Percentiles rank a stretch among this genome's conserved stretches.
These are phyloP conservation scores for Hypotaenidia philippensis DNA, from an alignment of 2,797 vertebrate species.

Conservation along the genomic window DNA sequence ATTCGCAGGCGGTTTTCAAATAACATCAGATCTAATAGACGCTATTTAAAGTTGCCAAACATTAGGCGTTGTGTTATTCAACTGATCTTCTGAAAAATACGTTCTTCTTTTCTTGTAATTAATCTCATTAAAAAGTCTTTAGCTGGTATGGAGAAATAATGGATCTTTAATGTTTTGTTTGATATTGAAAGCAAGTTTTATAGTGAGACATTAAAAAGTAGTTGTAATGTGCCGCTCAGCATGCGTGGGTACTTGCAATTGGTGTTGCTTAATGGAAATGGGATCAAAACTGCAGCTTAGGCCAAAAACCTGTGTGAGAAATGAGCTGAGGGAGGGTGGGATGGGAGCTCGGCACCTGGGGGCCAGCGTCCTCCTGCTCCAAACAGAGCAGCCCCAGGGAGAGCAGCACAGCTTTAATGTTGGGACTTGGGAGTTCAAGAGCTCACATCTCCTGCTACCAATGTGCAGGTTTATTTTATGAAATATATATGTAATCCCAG, in stretches of 20 bases:
- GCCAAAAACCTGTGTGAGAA: background rate
- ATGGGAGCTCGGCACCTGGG: background rate
- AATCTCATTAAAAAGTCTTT: constrained; percentile 76
- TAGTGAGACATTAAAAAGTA: constrained; percentile 67
- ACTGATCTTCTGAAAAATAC: constrained; percentile 51
- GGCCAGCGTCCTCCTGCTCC: background rate
- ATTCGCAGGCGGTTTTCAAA: background rate
- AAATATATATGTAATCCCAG: background rate
- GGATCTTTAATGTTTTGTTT: constrained; percentile 77
- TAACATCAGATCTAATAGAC: constrained; percentile 27
- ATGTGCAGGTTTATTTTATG: background rate
- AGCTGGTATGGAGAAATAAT: constrained; percentile 68
- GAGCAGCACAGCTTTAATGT: background rate
- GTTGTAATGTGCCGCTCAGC: constrained; percentile 52
- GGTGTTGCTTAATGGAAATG: constrained; percentile 25
- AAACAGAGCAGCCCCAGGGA: background rate
- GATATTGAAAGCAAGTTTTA: constrained; percentile 71
- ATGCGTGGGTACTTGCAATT: background rate
- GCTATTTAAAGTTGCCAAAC: constrained; percentile 56
- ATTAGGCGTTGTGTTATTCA: constrained; percentile 25
- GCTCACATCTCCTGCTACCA: background rate
- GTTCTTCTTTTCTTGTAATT: constrained; percentile 60
- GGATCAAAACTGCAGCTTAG: constrained; percentile 8
- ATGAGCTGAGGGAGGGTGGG: background rate
- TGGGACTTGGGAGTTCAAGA: background rate